These are phyloP conservation scores for Chydorus sphaericus DNA, from an alignment of 2,888 invertebrate genomes.

Conservation along the genomic window DNA sequence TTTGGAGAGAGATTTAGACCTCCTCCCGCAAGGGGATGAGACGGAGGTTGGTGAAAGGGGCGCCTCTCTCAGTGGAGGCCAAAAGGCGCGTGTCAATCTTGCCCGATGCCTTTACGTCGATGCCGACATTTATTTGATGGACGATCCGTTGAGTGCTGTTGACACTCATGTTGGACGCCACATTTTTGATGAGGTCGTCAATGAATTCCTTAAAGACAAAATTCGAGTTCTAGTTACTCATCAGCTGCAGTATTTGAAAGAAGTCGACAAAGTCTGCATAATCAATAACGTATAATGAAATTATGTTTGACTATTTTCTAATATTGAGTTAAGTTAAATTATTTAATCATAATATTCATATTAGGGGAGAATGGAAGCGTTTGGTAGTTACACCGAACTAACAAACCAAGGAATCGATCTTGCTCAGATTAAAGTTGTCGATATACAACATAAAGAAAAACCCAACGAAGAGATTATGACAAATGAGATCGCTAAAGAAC, in stretches of 20 bases:
- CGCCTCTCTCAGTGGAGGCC: slow-evolving; percentile 37
- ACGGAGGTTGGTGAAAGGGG: slow-evolving; percentile 40
- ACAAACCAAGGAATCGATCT: slow-evolving; percentile 61
- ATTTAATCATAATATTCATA: too few relatives aligned
- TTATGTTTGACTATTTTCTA: too few relatives aligned
- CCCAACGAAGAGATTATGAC: too few relatives aligned
- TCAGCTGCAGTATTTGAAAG: slow-evolving; percentile 61
- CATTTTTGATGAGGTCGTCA: slow-evolving; percentile 32
- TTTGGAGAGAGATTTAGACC: slow-evolving; percentile 32
- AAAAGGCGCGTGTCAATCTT: slow-evolving; percentile 38
- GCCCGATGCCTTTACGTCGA: slow-evolving; percentile 32
- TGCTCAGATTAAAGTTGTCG: too few relatives aligned
- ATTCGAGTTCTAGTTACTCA: slow-evolving; percentile 46
- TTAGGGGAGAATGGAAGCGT: slow-evolving; percentile 34
- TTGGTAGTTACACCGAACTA: slow-evolving; percentile 50
- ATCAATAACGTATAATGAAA: slow-evolving; percentile 47
- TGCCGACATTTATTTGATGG: slow-evolving; percentile 35
- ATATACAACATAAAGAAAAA: too few relatives aligned
- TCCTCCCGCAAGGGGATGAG: slow-evolving; percentile 33
- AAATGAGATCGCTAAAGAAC: slow-evolving; percentile 33
- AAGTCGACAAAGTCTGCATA: slow-evolving; percentile 48
- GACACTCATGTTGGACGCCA: slow-evolving; percentile 33
- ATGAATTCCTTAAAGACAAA: slow-evolving; percentile 27
- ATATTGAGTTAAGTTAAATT: too few relatives aligned
- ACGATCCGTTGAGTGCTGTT: slow-evolving; percentile 37